Evolutionary conservation across 2,797 vertebrate species (phyloP), one percentile per base, ranked within the genome.

Genomic region (Chrysolophus pictus): DNA sequence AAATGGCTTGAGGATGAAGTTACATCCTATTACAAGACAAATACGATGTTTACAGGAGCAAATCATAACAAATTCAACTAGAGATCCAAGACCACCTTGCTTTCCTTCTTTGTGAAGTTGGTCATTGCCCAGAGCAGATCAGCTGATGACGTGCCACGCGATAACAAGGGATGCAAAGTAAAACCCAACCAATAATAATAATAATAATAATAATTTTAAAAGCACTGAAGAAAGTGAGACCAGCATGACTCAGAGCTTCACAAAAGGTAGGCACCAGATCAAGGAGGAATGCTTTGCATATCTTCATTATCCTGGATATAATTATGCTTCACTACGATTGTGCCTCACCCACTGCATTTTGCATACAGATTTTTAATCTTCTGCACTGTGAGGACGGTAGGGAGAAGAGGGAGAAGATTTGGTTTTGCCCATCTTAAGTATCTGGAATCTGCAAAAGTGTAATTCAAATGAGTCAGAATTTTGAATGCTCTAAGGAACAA

Each of bases 401-500:
- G 59, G 91, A 51, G 73, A 78, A 90, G 60, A 62, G 51, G 28
- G 51, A 53, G 51, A 19, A 81, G 80, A 49, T 80, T 88, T 69
- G n/a, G 24, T 23, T 82, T 82, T 84, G 60, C 49, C 46, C n/a
- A 7, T 88, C 91, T 41, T 33, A 5, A 4, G 18, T 68, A 56
- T 15, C 44, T 60, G 26, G 67, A 93, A 35, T 60, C 87, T 73
- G 22, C 58, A 64, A 91, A 87, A 71, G 47, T 24, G 33, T 53
- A 91, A 82, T 88, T 88, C 83, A 82, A 64, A 91, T 10, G 87
- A 94, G 77, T 94, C 92, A 92, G 87, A 79, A 84, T 68, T 77
- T 14, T 65, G 58, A 90, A 83, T 39, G 41, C n/a, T 62, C 19
- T 9, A 13, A 92, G 70, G 68, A 86, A 62, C 0, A 0, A 42